Evolutionary conservation across 2,113 vertebrate species (phyloP), one percentile per base, ranked within the genome.

Genomic region (Dasyprocta punctata): DNA sequence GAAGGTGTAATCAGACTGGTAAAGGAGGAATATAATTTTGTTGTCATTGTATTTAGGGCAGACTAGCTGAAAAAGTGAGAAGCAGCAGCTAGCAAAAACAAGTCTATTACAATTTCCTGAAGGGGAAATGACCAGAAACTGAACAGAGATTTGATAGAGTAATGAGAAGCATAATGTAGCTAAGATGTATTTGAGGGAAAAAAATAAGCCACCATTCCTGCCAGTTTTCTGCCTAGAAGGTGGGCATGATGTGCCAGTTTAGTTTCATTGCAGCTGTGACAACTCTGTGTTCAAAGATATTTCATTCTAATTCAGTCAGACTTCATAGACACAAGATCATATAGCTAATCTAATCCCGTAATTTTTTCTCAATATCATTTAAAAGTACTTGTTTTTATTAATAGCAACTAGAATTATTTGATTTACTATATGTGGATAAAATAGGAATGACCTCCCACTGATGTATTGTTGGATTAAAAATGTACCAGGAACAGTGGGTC

Each of bases 271-370:
- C 0, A 0, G 52, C 38, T 88, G 14, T 86, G 92, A 96, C 73
- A 26, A 97, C 61, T 54, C 78, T 88, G 26, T 88, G 49, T 90
- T 94, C 75, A 92, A 92, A 58, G 33, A 26, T 49, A 19, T 86
- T 96, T 96, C 49, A 80, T 95, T 97, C 54, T 89, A 86, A 93
- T 95, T 93, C 63, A 92, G 86, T 90, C 47, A 92, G 87, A 80
- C n/a, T 92, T 78, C n/a, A 49, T 83, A 60, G 85, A 85, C 77
- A 95, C 33, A 92, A 93, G 44, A 97, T 86, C 60, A 93, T 65
- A 80, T 33, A 88, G 44, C 71, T 73, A 93, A 96, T 90, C 60
- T 71, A 83, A 89, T 94, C 96, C 58, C 67, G 6, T 73, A 56
- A 94, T 5, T 85, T 83, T 83, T 96, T 49, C 26, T 77, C 41